phyloP scores from a whole-genome alignment of 2,797 vertebrate genomes.

The Anguilla marmorata region DNA sequence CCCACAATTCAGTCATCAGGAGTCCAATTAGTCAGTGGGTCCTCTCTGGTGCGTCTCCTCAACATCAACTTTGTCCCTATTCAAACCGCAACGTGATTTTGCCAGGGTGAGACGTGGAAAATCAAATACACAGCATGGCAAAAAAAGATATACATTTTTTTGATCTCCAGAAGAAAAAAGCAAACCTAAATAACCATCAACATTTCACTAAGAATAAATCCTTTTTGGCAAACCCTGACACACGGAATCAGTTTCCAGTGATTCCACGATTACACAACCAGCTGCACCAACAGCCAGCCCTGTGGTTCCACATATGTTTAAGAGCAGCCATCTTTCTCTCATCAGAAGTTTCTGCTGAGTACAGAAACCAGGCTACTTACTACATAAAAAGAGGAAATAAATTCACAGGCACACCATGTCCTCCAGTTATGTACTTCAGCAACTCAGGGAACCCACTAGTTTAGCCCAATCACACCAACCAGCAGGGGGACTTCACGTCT shows the following conservation, averaged over 20 bases:
- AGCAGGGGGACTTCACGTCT: background rate
- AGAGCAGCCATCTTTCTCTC: background rate
- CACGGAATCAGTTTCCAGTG: background rate
- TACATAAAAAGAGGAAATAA: background rate
- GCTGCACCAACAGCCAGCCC: background rate
- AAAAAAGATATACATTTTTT: background rate
- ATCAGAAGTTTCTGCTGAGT: background rate
- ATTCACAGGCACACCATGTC: background rate
- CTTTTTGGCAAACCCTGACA: slow-evolving; percentile 12
- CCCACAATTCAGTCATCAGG: background rate
- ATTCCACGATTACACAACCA: background rate
- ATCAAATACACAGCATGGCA: background rate
- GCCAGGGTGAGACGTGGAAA: background rate
- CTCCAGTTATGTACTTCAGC: background rate
- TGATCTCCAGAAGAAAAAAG: background rate
- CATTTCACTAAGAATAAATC: background rate
- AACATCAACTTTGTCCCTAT: background rate
- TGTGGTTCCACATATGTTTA: background rate
- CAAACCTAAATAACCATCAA: background rate
- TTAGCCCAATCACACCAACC: background rate
- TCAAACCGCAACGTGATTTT: background rate
- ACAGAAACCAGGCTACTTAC: background rate
- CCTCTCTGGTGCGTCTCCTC: background rate
- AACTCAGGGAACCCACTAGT: no score
- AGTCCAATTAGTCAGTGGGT: background rate